Evolutionary conservation across 2,888 invertebrate genomes (phyloP).

Genomic region (Apantesis nais): DNA sequence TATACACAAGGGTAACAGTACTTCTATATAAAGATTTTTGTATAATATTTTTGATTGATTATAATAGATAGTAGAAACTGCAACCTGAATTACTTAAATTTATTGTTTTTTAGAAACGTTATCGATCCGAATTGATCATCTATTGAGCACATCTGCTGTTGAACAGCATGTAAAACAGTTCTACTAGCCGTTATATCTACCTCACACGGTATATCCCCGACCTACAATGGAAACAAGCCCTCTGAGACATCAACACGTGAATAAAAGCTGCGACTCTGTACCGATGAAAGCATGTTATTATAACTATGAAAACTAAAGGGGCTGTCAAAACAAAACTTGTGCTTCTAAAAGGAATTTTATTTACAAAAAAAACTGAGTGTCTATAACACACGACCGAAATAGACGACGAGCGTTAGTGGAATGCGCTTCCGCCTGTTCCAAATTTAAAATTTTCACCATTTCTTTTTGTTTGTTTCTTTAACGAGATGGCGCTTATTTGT

Average conservation of each 20-base stretch:
- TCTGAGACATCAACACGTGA: conserved; percentile 17
- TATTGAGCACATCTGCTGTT: too few species aligned
- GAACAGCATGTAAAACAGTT: neutral
- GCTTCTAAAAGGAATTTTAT: conserved; percentile 36
- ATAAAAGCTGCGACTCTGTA: conserved; percentile 15
- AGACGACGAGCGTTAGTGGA: conserved; percentile 59
- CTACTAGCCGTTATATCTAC: neutral
- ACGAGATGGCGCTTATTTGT: conserved; percentile 25
- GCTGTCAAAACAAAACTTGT: conserved; percentile 43
- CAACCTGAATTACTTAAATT: too few species aligned
- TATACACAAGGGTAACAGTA: too few species aligned
- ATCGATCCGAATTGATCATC: too few species aligned
- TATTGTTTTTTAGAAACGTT: too few species aligned
- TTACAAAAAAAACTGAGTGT: conserved; percentile 28
- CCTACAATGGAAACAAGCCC: conserved; percentile 14
- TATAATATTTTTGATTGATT: too few species aligned
- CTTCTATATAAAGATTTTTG: too few species aligned
- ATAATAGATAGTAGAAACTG: too few species aligned
- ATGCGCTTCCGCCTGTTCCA: conserved; percentile 73
- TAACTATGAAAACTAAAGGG: conserved; percentile 32
- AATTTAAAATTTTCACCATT: conserved; percentile 64
- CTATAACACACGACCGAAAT: conserved; percentile 59
- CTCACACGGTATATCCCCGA: neutral
- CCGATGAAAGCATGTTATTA: conserved; percentile 43
- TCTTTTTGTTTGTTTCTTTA: conserved; percentile 44